Conservation (phyloP, 2,888 invertebrate species). For the Nemotelus pantherinus region DNA sequence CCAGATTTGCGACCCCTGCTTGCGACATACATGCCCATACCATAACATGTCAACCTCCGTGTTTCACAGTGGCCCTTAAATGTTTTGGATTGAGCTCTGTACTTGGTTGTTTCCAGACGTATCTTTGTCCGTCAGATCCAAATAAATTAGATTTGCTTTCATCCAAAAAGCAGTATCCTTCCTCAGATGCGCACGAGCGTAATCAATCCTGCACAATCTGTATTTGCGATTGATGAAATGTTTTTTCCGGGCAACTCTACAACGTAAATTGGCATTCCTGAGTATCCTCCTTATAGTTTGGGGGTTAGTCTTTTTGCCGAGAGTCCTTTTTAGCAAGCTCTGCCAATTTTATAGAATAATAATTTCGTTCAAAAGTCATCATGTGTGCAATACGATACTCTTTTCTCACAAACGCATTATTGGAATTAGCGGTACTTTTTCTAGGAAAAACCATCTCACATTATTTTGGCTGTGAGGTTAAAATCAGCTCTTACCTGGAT, state of each 20-base stretch:
- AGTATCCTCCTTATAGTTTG: background rate
- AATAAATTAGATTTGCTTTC: background rate
- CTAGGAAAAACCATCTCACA: too few species aligned
- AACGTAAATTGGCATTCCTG: background rate
- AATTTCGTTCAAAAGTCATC: too few species aligned
- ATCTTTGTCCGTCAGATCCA: background rate
- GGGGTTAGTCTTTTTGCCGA: background rate
- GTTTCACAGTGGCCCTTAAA: constrained; percentile 3
- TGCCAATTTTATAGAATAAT: too few species aligned
- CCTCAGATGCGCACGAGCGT: background rate
- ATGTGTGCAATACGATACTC: too few species aligned
- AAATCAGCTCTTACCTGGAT: too few species aligned
- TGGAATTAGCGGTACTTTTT: too few species aligned
- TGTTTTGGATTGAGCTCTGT: constrained; percentile 2
- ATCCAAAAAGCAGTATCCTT: background rate
- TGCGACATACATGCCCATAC: background rate
- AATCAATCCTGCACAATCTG: constrained; percentile 1
- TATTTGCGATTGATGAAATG: too few species aligned
- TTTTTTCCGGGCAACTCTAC: background rate
- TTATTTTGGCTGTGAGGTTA: too few species aligned
- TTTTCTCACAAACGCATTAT: too few species aligned
- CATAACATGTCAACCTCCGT: background rate
- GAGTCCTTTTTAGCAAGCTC: too few species aligned
- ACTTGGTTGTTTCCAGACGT: constrained; percentile 12
- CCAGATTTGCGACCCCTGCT: background rate